Conservation (phyloP, 2,113 vertebrate genomes). For the Stercorarius parasiticus region DNA sequence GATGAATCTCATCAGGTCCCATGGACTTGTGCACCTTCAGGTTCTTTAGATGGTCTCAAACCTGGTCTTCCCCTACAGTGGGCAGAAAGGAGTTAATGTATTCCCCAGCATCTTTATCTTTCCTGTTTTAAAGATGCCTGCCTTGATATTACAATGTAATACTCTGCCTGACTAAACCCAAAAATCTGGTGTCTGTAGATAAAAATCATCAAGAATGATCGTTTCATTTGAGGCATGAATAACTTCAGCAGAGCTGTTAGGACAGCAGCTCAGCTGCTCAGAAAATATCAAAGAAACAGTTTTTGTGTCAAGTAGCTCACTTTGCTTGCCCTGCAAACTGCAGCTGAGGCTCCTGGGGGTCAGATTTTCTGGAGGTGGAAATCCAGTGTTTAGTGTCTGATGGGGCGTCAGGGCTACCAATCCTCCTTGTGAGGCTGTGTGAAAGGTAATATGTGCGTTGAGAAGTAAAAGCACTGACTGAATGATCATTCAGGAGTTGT, state of each 20-base stretch:
- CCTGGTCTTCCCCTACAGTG: background rate
- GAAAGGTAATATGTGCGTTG: accelerated
- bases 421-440: background rate
- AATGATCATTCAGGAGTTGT: background rate
- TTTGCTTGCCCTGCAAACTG: background rate
- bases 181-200: background rate
- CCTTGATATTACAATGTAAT: background rate
- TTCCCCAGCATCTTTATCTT: background rate
- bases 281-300: background rate
- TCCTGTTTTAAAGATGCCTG: background rate
- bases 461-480: background rate
- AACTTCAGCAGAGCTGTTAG: background rate
- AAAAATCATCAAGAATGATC: background rate
- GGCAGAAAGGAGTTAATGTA: background rate
- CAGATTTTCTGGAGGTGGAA: background rate
- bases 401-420: background rate
- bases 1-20: background rate
- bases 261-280: background rate
- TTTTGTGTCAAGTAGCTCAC: background rate
- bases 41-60: background rate
- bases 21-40: background rate
- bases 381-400: background rate
- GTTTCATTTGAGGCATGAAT: background rate
- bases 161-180: background rate
- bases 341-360: background rate